A percentile compares a stretch with the other conserved stretches of the same genome.
phyloP scores from a whole-genome alignment of 2,888 invertebrate species.

The Chymomyza fuscimana region DNA sequence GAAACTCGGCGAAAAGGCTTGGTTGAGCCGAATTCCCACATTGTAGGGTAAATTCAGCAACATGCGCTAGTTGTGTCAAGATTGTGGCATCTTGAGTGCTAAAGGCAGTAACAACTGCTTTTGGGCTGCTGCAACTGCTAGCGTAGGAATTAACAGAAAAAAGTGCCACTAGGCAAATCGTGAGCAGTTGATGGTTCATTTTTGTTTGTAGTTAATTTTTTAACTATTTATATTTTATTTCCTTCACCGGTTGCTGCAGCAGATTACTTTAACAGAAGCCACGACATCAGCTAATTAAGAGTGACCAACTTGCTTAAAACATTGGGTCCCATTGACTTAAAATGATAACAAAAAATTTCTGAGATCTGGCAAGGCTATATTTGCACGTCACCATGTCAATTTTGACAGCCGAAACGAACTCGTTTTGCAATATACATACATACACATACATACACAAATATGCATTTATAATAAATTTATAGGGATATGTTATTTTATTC shows the following conservation, averaged over 20 bases:
- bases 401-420: not conserved
- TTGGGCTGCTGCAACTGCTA: constrained; percentile 82
- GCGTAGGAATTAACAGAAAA: constrained; percentile 55
- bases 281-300: not conserved
- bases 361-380: not conserved
- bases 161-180: constrained; percentile 54
- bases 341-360: not conserved
- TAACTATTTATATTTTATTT: not conserved
- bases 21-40: constrained; percentile 87
- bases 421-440: not conserved
- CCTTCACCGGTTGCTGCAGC: not conserved
- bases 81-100: constrained; percentile 96
- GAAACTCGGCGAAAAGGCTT: constrained; percentile 93
- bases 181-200: constrained; percentile 67
- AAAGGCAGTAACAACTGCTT: constrained; percentile 89
- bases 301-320: not conserved
- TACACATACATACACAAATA: too few species aligned
- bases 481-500: too few species aligned
- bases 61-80: constrained; percentile 93
- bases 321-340: not conserved
- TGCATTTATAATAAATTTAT: too few species aligned
- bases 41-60: constrained; percentile 92
- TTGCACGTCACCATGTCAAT: not conserved
- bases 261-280: not conserved
- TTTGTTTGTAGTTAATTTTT: not conserved